Conservation (phyloP, 2,797 vertebrate species). For the Centroberyx gerrardi region DNA sequence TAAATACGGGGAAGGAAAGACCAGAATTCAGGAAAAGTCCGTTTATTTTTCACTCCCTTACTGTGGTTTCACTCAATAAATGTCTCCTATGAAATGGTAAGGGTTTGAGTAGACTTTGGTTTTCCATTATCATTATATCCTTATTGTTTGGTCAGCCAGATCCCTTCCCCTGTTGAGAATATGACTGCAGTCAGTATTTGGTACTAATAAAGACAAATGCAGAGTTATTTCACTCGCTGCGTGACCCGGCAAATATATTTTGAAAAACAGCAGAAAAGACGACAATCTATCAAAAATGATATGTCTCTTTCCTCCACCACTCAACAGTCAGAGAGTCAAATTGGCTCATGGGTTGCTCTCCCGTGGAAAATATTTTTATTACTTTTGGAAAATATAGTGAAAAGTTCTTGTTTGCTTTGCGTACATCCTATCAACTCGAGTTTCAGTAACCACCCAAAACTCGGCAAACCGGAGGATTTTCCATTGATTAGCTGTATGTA, state of each 20-base stretch:
- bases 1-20: constrained; percentile 70
- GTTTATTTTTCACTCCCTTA: constrained; percentile 72
- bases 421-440: constrained; percentile 17
- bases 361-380: constrained; percentile 1
- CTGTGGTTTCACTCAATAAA: constrained; percentile 79
- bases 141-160: constrained; percentile 65
- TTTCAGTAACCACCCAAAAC: constrained; percentile 40
- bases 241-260: too few species aligned
- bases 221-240: constrained; percentile 46
- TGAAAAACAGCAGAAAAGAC: too few species aligned
- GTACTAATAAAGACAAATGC: constrained; percentile 41
- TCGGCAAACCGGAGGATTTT: constrained; percentile 51
- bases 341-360: background rate
- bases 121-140: constrained; percentile 75
- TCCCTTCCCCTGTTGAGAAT: constrained; percentile 41
- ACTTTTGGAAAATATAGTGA: constrained; percentile 1
- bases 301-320: background rate
- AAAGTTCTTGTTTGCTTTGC: constrained; percentile 11
- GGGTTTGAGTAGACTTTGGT: constrained; percentile 67
- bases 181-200: constrained; percentile 23
- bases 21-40: constrained; percentile 57
- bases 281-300: background rate
- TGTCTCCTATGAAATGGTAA: constrained; percentile 64
- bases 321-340: background rate
- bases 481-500: constrained; percentile 54